These are phyloP conservation scores for Pristiophorus japonicus DNA, from an alignment of 2,113 vertebrate genomes.

Conservation along the genomic window DNA sequence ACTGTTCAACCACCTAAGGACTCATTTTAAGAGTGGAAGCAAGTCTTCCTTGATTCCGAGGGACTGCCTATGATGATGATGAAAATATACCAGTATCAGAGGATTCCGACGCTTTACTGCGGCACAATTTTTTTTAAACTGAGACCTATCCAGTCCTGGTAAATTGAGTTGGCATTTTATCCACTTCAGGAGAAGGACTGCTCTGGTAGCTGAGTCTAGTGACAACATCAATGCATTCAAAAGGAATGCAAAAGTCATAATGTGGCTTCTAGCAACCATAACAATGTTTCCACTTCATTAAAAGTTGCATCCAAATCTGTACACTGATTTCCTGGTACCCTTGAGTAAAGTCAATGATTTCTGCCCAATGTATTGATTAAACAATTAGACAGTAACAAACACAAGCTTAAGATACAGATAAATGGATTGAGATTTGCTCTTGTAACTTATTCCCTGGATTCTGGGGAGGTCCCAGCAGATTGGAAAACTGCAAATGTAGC, in stretches of 20 bases:
- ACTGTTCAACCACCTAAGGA: too few species aligned
- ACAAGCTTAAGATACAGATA: not conserved
- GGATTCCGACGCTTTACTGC: not conserved
- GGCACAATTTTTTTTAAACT: not conserved
- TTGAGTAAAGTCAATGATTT: not conserved
- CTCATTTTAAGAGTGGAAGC: too few species aligned
- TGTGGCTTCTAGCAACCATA: not conserved
- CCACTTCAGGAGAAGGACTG: not conserved
- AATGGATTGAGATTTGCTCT: not conserved
- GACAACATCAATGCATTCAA: not conserved
- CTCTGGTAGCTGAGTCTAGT: not conserved
- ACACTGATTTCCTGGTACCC: not conserved
- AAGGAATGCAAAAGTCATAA: not conserved
- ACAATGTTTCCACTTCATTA: not conserved
- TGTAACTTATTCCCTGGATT: not conserved
- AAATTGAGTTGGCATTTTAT: not conserved
- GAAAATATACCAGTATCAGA: not conserved
- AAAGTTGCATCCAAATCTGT: not conserved
- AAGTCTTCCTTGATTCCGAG: too few species aligned
- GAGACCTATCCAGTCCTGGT: not conserved
- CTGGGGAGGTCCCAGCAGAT: too few species aligned
- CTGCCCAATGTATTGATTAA: not conserved
- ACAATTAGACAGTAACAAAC: not conserved
- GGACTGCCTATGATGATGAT: too few species aligned
- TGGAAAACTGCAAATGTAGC: too few species aligned